These are phyloP conservation scores for Halocaridina rubra DNA, from an alignment of 2,888 invertebrate genomes.

Conservation along the genomic window DNA sequence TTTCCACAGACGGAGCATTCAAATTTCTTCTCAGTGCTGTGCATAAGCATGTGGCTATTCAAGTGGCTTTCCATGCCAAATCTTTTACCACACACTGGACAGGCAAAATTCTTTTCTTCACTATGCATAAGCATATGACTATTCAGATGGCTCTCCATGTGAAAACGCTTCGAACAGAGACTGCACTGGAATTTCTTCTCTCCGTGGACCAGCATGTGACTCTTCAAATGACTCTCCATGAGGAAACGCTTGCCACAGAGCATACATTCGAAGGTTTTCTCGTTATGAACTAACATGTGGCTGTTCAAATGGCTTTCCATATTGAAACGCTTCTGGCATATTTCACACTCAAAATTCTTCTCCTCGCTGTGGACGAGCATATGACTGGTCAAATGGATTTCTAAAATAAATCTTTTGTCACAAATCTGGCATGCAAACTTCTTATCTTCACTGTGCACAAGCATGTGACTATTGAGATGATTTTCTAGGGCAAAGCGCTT, in stretches of 20 bases:
- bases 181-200: conserved; percentile 40
- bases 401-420: conserved; percentile 36
- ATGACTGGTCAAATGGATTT: conserved; percentile 38
- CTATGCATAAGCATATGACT: conserved; percentile 43
- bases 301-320: conserved; percentile 45
- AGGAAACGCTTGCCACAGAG: conserved; percentile 37
- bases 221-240: conserved; percentile 44
- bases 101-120: conserved; percentile 40
- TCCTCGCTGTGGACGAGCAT: conserved; percentile 48
- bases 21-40: conserved; percentile 31
- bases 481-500: conserved; percentile 49
- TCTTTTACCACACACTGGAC: conserved; percentile 37
- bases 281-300: conserved; percentile 44
- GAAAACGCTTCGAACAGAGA: conserved; percentile 39
- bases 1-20: conserved; percentile 34
- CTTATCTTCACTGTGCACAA: conserved; percentile 48
- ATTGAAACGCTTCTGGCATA: conserved; percentile 34
- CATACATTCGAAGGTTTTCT: conserved; percentile 42
- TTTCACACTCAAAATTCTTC: conserved; percentile 35
- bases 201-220: conserved; percentile 43
- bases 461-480: conserved; percentile 37
- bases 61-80: conserved; percentile 44
- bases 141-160: conserved; percentile 44
- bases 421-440: conserved; percentile 39
- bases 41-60: conserved; percentile 38